phyloP scores from a whole-genome alignment of 2,888 invertebrate species.

The Euclidia mi region DNA sequence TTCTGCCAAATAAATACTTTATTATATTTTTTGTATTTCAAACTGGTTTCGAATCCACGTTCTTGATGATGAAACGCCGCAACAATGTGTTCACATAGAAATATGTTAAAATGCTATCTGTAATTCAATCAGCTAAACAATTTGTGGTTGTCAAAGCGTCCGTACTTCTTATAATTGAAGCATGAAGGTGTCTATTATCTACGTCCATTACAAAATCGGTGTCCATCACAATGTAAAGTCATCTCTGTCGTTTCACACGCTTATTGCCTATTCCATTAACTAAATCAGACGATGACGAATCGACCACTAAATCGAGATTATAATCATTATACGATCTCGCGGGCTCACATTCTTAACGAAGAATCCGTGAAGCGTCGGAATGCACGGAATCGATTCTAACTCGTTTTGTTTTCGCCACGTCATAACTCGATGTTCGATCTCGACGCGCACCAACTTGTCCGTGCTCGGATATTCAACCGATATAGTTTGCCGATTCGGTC shows the following conservation, averaged over 20 bases:
- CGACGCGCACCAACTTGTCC: conserved; percentile 63
- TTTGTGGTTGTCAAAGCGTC: conserved; percentile 23
- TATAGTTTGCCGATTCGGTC: conserved; percentile 50
- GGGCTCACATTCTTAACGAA: conserved; percentile 81
- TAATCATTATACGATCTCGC: conserved; percentile 84
- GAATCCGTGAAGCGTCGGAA: conserved; percentile 86
- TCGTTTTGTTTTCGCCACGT: conserved; percentile 89
- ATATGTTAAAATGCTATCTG: not conserved
- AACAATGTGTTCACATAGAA: conserved; percentile 1
- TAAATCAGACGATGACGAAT: conserved; percentile 89
- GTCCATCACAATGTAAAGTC: conserved; percentile 66
- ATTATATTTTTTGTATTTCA: no score
- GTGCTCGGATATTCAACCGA: conserved; percentile 55
- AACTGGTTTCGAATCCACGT: no score
- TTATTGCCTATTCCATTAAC: conserved; percentile 87
- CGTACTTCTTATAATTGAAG: conserved; percentile 21
- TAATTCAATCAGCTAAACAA: conserved; percentile 24
- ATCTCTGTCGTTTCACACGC: conserved; percentile 81
- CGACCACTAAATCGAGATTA: conserved; percentile 87
- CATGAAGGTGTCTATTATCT: conserved; percentile 47
- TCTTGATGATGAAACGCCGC: no score
- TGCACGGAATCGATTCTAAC: conserved; percentile 87
- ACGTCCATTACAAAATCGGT: conserved; percentile 49
- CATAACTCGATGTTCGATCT: conserved; percentile 81
- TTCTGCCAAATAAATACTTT: not conserved